Evolutionary conservation across 2,797 vertebrate genomes (phyloP).

Genomic region (Myioborus miniatus): DNA sequence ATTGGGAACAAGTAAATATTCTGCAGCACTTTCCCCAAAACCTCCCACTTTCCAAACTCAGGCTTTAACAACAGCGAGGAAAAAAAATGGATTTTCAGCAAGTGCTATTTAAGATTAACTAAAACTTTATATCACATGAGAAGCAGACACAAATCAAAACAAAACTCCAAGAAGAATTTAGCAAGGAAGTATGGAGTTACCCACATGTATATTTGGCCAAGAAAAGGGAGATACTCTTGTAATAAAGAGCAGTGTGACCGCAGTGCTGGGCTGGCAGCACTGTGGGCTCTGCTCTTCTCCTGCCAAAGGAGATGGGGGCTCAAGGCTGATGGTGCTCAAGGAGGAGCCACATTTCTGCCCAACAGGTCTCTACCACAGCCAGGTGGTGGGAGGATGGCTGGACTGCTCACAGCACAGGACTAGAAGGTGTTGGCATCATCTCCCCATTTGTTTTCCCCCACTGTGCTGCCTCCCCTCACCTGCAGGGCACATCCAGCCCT

Average conservation of each 20-base stretch:
- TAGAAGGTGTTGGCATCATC: fast-evolving
- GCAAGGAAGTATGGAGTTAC: slow-evolving; percentile 25
- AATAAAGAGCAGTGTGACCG: neutral
- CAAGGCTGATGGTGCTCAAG: neutral
- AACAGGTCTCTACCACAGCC: fast-evolving
- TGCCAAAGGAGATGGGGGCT: fast-evolving
- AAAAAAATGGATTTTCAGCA: neutral
- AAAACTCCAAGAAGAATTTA: slow-evolving; percentile 15
- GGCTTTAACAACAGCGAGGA: neutral
- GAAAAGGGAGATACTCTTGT: neutral
- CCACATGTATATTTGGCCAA: neutral
- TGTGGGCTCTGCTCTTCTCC: fast-evolving
- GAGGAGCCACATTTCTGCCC: neutral
- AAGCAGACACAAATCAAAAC: neutral
- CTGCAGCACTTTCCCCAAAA: neutral
- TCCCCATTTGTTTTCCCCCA: fast-evolving
- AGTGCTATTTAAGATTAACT: neutral
- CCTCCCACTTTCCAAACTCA: neutral
- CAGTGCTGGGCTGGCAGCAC: fast-evolving
- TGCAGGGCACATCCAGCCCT: neutral
- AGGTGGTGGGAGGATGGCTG: fast-evolving
- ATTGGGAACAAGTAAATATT: neutral
- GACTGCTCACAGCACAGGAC: fast-evolving
- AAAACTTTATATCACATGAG: neutral
- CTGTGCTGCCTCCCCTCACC: neutral